Base-by-base conservation (phyloP, 2,888 invertebrate genomes). In the Patella caerulea region DNA sequence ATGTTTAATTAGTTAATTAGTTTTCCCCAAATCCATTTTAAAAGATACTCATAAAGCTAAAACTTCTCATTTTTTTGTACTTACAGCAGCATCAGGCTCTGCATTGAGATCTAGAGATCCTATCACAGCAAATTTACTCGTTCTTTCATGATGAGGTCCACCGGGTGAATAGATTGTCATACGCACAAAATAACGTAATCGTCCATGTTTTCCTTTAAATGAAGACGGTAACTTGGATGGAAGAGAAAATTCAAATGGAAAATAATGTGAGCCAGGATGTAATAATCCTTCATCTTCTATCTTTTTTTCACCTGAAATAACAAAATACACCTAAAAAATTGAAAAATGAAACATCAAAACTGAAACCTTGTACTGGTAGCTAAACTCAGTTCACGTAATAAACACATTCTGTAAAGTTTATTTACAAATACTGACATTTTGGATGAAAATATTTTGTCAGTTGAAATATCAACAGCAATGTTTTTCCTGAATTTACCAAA, bases 221-320 rank as follows among this genome's bases (percentile, higher is more conserved):
- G 89, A 89, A 55, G 88, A 88, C 59, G 89, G 89, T 71, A 88
- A 82, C 80, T 86, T 85, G 45, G 80, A 78, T 56, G 88, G 88
- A 75, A 89, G 82, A 29, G 84, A 86, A 81, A 89, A 89, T 81
- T 89, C 89, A 78, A 89, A 89, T 75, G 89, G 89, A 81, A 89
- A 89, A 79, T 89, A 89, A 80, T 89, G 88, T 9, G 89, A 88
- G 24, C 89, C 89, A n/a, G 88, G 83, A 73, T 89, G 88, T 17
- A 89, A 80, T 14, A 88, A 79, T 74, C 87, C 87, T 77, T 88
- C 89, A 78, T 86, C 85, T 73, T 84, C 85, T 34, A 83, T 82
- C 72, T 88, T 86, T 79, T 88, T 88, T 76, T 89, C 89, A 55
- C 86, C 89, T 89, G 85, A 24, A 85, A 85, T 55, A 24, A 52